Base-by-base conservation (phyloP, 2,888 invertebrate species). In the Leptogaster cylindrica region DNA sequence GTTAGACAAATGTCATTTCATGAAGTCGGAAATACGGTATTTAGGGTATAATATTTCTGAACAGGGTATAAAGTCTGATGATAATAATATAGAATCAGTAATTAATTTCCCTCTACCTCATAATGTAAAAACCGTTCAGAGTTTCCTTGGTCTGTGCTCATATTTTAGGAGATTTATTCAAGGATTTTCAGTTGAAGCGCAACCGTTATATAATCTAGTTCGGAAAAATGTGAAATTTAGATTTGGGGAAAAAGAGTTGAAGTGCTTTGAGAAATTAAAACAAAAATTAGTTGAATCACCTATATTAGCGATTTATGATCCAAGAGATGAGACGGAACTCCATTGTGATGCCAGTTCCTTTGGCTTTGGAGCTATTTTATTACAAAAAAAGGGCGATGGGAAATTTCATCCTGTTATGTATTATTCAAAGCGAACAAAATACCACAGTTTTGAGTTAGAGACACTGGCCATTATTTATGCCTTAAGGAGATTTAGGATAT, bases 371-470 rank as follows among this genome's bases (percentile, higher is more conserved):
- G 16, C 44, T 14, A 16, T 61, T 18, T 41, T 41, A 10, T 2
- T 64, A 5, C 48, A 5, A 75, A 52, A 61, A 16, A 44, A 16
- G 3, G 72, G 73, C 10, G 71, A 71, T 51, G 58, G 55, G 4
- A 12, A 52, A 1, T 50, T 71, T 1, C 71, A 72, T 2, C 76
- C 76, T 0, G 73, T 77, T 6, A 75, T 73, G 50, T 75, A 68
- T 44, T 76, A 75, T 41, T 48, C 73, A 10, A 73, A 73, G 5
- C 68, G 72, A 51, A 27, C 14, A 16, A 51, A 27, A n/a, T 2
- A 28, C 25, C 73, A 75, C 51, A 74, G 74, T 61, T 76, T 68
- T 69, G 76, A 76, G 50, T 63, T 77, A 5, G 75, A 76, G 69
- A 72, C 71, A 0, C 55, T 75, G 20, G 71, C 73, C 1, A 72